phyloP scores from a whole-genome alignment of 2,113 vertebrate genomes.

The Hippoglossus stenolepis region DNA sequence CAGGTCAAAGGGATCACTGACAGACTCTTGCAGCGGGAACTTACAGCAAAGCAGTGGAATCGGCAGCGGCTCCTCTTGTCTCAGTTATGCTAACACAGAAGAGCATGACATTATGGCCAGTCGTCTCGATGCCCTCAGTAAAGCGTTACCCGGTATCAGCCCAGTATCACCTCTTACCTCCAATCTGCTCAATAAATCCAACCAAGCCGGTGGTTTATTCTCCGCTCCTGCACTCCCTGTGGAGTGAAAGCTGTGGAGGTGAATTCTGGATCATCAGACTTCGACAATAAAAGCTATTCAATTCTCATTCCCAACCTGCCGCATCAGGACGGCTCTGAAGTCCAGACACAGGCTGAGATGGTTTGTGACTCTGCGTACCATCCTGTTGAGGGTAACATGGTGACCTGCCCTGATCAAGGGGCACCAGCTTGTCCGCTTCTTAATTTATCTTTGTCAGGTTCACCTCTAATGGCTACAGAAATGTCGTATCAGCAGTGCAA shows the following conservation, averaged over 20 bases:
- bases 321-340: not conserved
- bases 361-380: conserved; percentile 16
- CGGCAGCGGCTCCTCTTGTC: conserved; percentile 32
- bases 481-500: conserved; percentile 52
- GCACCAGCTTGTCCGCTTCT: not conserved
- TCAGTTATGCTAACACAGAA: conserved; percentile 58
- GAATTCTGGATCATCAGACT: conserved; percentile 27
- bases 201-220: conserved; percentile 4
- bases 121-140: conserved; percentile 24
- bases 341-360: not conserved
- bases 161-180: conserved; percentile 1
- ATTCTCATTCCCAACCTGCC: not conserved
- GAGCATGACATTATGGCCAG: conserved; percentile 1
- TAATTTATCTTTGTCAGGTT: not conserved
- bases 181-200: not conserved
- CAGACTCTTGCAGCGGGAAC: conserved; percentile 31
- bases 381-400: not conserved
- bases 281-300: conserved; percentile 67
- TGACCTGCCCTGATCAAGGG: conserved; percentile 7
- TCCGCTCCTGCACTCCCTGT: not conserved
- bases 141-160: conserved; percentile 21
- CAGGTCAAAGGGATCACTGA: conserved; percentile 49
- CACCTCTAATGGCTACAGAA: conserved; percentile 32
- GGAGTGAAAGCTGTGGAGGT: not conserved
- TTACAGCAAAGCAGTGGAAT: conserved; percentile 48